Conservation (phyloP, 2,113 vertebrate species). For the Mastomys natalensis region DNA sequence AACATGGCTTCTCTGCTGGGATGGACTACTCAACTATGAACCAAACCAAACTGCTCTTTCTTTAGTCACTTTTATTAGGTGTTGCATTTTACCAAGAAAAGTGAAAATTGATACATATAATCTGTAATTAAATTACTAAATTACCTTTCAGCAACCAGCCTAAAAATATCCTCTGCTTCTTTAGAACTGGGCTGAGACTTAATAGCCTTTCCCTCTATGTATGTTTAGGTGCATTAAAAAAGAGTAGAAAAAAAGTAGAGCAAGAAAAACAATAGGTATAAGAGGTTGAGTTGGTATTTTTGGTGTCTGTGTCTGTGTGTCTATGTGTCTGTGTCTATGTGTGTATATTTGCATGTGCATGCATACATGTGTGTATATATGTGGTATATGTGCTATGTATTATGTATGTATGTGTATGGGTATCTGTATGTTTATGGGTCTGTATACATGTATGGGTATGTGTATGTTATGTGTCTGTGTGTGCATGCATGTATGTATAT, state of each 20-base stretch:
- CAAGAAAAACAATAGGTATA: not conserved
- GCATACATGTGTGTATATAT: not conserved
- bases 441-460: not conserved
- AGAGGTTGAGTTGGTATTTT: not conserved
- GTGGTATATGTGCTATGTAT: not conserved
- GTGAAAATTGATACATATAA: not conserved
- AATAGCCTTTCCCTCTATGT: not conserved
- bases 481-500: not conserved
- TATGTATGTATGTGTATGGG: too few relatives aligned
- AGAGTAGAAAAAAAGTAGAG: not conserved
- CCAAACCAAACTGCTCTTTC: not conserved
- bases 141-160: slow-evolving; percentile 24
- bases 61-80: not conserved
- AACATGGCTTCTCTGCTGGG: not conserved
- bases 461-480: not conserved
- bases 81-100: not conserved
- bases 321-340: not conserved
- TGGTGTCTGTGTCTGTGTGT: not conserved
- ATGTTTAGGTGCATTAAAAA: not conserved
- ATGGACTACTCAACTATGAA: not conserved
- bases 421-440: not conserved
- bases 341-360: not conserved
- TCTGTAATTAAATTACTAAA: slow-evolving; percentile 16
- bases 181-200: not conserved
- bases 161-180: slow-evolving; percentile 5